phyloP scores from a whole-genome alignment of 2,888 invertebrate genomes.

The Parascotia fuliginaria region DNA sequence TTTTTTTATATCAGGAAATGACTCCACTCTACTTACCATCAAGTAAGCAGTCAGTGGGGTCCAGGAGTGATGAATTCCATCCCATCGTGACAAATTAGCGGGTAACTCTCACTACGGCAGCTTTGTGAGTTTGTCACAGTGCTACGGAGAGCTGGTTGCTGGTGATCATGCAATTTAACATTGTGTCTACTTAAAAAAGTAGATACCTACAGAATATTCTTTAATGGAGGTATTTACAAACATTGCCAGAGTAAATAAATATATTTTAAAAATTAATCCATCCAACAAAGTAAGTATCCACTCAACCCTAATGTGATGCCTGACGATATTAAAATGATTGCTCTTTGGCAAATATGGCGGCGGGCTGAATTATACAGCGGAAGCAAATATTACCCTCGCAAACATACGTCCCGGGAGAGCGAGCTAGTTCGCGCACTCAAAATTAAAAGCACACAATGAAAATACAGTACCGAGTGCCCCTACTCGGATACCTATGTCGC shows the following conservation, averaged over 20 bases:
- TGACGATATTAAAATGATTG: conserved; percentile 88
- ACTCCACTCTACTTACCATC: no score
- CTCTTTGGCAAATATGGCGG: conserved; percentile 88
- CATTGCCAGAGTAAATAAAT: conserved; percentile 50
- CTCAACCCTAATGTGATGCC: conserved; percentile 82
- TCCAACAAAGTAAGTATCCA: conserved; percentile 73
- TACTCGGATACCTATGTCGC: conserved; percentile 82
- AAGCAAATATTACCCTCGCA: conserved; percentile 87
- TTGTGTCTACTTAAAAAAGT: no score
- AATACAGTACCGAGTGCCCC: conserved; percentile 82
- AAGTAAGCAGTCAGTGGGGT: no score
- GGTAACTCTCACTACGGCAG: no score
- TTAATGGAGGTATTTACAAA: conserved; percentile 10
- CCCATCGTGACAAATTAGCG: no score
- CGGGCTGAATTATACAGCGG: conserved; percentile 87
- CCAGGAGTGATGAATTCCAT: no score
- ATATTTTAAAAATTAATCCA: conserved; percentile 79
- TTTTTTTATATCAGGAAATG: no score
- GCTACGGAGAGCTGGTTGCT: no score
- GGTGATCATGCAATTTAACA: no score
- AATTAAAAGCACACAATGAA: conserved; percentile 88
- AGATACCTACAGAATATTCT: not conserved
- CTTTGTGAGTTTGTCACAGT: no score
- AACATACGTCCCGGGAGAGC: conserved; percentile 86
- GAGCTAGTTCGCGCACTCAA: conserved; percentile 88